Evolutionary conservation across 2,888 invertebrate genomes (phyloP).

Genomic region (Campoplex nolae): DNA sequence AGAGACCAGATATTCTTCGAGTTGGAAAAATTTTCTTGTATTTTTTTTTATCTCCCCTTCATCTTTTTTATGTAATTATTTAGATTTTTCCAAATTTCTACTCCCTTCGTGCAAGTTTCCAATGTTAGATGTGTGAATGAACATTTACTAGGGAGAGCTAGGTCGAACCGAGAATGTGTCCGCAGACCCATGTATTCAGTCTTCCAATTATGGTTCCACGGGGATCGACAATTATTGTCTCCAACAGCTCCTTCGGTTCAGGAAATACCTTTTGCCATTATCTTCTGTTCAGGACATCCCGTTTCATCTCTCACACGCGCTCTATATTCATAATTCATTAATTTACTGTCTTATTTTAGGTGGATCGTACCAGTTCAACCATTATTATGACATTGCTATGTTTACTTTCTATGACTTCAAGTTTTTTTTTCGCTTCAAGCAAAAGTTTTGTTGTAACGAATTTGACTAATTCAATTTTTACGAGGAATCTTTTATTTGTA

Average conservation of each 20-base stretch:
- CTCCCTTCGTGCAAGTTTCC: neutral
- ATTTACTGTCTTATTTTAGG: neutral
- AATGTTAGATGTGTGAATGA: neutral
- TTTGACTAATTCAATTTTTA: too few relatives aligned
- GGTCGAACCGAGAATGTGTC: constrained; percentile 28
- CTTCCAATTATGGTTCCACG: constrained; percentile 11
- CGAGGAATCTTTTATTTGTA: too few relatives aligned
- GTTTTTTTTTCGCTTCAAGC: neutral
- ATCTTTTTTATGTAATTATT: neutral
- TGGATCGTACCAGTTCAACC: neutral
- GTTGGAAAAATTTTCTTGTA: neutral
- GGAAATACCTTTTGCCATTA: constrained; percentile 51
- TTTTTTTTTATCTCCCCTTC: neutral
- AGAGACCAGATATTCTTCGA: constrained; percentile 28
- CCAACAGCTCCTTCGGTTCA: constrained; percentile 40
- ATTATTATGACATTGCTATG: neutral
- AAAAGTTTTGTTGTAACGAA: neutral
- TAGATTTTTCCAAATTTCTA: constrained; percentile 19
- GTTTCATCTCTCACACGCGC: constrained; percentile 49
- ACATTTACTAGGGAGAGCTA: constrained; percentile 22
- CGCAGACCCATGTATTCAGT: constrained; percentile 2
- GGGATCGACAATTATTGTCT: constrained; percentile 67
- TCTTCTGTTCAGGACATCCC: constrained; percentile 63
- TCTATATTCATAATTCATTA: neutral
- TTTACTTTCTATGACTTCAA: neutral